Conservation (phyloP, 2,797 vertebrate species). For the Ceyx erithaca region DNA sequence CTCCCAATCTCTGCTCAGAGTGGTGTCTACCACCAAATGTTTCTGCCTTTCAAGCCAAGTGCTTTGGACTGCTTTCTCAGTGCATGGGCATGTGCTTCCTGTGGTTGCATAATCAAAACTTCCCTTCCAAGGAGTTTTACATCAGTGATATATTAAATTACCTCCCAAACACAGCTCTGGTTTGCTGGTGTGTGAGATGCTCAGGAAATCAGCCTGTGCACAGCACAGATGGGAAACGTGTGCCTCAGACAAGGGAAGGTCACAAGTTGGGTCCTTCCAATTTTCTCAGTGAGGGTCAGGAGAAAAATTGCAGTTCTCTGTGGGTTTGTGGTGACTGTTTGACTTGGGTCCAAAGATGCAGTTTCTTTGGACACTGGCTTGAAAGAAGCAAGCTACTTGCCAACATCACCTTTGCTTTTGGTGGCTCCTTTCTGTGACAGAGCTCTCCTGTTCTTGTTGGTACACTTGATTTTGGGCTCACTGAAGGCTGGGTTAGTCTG, state of each 20-base stretch:
- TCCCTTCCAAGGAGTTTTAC: neutral
- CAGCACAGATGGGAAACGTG: neutral
- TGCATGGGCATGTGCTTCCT: neutral
- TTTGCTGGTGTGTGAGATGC: neutral
- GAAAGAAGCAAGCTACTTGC: neutral
- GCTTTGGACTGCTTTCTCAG: neutral
- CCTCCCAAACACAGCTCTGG: neutral
- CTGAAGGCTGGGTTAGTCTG: neutral
- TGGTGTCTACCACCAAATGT: neutral
- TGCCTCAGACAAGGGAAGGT: rapidly evolving
- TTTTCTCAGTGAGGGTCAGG: neutral
- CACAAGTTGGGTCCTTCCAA: neutral
- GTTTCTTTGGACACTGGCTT: neutral
- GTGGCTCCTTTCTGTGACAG: neutral
- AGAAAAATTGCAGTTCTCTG: neutral
- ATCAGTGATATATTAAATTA: neutral
- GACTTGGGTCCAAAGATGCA: neutral
- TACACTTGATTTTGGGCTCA: neutral
- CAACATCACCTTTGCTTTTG: neutral
- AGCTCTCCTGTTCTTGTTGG: neutral
- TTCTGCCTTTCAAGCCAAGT: neutral
- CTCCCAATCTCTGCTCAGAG: neutral
- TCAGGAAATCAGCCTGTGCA: neutral
- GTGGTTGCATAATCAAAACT: neutral
- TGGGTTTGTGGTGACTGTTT: neutral